Conservation (phyloP, 2,797 vertebrate species). For the Enteromius trimaculatus region DNA sequence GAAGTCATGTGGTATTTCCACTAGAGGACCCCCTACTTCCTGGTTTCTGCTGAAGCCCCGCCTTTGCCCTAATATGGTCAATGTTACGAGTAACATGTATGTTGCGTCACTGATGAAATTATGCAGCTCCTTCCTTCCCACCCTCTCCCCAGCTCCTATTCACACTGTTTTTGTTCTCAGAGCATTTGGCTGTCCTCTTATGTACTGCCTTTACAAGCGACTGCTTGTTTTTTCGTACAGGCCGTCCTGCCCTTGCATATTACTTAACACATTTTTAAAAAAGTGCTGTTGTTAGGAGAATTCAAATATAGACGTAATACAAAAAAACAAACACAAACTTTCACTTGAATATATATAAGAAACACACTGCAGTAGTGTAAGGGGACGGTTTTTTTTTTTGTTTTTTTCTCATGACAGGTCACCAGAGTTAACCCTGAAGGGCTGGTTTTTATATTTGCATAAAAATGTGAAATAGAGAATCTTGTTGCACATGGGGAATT, state of each 20-base stretch:
- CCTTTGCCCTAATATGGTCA: constrained; percentile 71
- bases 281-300: constrained; percentile 2
- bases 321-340: not conserved
- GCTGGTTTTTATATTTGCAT: not conserved
- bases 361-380: not conserved
- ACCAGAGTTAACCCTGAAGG: not conserved
- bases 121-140: constrained; percentile 24
- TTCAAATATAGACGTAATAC: not conserved
- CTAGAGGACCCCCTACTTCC: constrained; percentile 72
- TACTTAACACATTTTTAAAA: constrained; percentile 17
- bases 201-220: constrained; percentile 35
- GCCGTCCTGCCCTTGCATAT: not conserved
- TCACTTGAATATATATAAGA: not conserved
- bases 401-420: not conserved
- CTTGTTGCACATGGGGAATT: not conserved
- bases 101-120: constrained; percentile 34
- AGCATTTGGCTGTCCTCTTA: constrained; percentile 31
- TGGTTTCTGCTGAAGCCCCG: constrained; percentile 57
- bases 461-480: not conserved
- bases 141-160: not conserved
- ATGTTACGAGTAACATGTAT: constrained; percentile 46
- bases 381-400: not conserved
- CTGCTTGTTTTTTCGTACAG: constrained; percentile 41
- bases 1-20: constrained; percentile 72
- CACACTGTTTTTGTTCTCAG: constrained; percentile 35